Percentiles rank a stretch among this genome's conserved stretches.
These are phyloP conservation scores for mouse (Mus musculus) DNA, from an alignment of 2,113 vertebrate species.

Conservation along the genomic window DNA sequence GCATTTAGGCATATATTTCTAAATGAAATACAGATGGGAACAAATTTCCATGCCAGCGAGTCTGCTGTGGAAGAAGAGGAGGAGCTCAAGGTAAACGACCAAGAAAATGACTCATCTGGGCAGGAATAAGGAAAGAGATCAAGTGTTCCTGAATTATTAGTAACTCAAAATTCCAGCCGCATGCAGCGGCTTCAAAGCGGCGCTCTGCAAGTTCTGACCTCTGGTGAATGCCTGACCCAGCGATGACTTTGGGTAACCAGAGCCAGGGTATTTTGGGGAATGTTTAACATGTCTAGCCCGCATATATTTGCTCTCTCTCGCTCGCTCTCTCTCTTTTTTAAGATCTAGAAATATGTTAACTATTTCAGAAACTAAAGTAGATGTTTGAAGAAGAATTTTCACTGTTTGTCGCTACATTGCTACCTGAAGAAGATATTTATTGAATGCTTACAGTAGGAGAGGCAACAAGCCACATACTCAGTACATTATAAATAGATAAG, in stretches of 20 bases:
- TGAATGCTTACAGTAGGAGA: background rate
- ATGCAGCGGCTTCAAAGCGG: conserved; percentile 51
- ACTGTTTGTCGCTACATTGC: background rate
- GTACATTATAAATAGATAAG: background rate
- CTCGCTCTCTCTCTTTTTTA: background rate
- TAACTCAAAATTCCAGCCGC: conserved; percentile 57
- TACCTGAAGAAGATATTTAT: background rate
- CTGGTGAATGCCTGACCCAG: conserved; percentile 43
- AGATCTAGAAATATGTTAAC: conserved; percentile 30
- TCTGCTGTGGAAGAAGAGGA: conserved; percentile 65
- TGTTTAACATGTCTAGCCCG: conserved; percentile 49
- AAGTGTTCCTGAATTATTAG: conserved; percentile 72
- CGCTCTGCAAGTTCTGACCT: conserved; percentile 50
- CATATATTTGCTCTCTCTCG: background rate
- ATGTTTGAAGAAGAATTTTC: background rate
- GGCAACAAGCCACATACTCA: background rate
- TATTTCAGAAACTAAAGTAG: conserved; percentile 29
- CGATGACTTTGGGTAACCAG: conserved; percentile 39
- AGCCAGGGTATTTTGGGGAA: conserved; percentile 33
- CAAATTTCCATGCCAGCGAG: conserved; percentile 46
- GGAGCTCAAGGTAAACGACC: conserved; percentile 72
- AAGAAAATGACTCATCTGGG: conserved; percentile 77
- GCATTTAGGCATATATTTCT: conserved; percentile 39
- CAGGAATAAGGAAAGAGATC: conserved; percentile 70
- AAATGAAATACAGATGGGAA: conserved; percentile 72